phyloP scores from a whole-genome alignment of 1,140 invertebrate genomes.

The Drosophila tani region DNA sequence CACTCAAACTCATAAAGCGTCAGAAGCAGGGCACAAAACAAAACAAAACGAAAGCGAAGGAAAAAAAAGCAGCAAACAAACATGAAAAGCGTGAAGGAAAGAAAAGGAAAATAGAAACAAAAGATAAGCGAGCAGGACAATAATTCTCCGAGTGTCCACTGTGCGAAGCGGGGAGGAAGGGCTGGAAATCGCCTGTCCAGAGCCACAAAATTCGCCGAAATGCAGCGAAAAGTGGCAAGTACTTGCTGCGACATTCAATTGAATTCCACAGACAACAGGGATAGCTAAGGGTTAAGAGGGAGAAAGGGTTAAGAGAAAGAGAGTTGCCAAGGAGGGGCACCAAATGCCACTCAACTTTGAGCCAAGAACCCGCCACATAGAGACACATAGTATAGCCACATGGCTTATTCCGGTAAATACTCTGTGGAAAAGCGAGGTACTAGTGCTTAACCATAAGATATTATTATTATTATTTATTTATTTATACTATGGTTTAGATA shows the following conservation, averaged over 20 bases:
- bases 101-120: slow-evolving; percentile 35
- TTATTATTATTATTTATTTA: too few relatives aligned
- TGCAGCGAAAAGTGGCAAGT: slow-evolving; percentile 20
- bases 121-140: slow-evolving; percentile 39
- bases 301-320: background rate
- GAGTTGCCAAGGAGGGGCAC: slow-evolving; percentile 4
- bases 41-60: background rate
- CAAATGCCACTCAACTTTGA: slow-evolving; percentile 28
- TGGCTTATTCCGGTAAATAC: background rate
- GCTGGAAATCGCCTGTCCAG: slow-evolving; percentile 7
- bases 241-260: slow-evolving; percentile 22
- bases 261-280: background rate
- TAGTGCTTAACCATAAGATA: background rate
- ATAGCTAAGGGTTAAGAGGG: background rate
- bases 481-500: too few relatives aligned
- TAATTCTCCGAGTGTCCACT: slow-evolving; percentile 25
- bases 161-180: background rate
- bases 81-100: slow-evolving; percentile 22
- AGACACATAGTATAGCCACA: background rate
- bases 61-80: slow-evolving; percentile 8
- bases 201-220: slow-evolving; percentile 18
- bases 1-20: slow-evolving; percentile 52
- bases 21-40: slow-evolving; percentile 36
- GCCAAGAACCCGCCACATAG: slow-evolving; percentile 3
- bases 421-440: background rate